Conservation (phyloP, 2,113 vertebrate genomes). For the Chroicocephalus ridibundus region DNA sequence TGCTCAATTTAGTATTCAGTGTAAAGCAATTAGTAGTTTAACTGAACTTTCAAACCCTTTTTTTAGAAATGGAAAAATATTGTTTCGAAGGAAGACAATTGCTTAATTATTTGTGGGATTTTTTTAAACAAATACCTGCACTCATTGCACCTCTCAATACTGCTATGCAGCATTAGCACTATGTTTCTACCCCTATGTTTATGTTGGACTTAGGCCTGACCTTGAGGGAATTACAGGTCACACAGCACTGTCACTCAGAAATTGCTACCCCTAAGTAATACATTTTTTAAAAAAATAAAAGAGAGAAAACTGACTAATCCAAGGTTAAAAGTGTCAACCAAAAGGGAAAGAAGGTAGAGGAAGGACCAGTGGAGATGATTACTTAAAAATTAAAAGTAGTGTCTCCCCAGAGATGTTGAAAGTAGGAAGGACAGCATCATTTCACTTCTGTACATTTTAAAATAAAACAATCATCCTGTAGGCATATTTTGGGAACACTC, state of each 20-base stretch:
- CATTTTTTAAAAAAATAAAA: neutral
- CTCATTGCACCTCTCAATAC: fast-evolving
- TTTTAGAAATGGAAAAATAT: neutral
- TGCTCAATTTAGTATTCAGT: neutral
- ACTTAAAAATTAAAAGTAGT: neutral
- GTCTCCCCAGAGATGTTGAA: neutral
- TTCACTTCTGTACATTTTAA: neutral
- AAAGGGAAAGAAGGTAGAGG: neutral
- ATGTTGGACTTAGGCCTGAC: neutral
- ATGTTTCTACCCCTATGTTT: neutral
- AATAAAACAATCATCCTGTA: neutral
- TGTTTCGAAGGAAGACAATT: neutral
- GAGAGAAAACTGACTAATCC: neutral
- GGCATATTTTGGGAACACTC: neutral
- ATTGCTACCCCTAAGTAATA: neutral
- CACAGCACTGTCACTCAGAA: neutral
- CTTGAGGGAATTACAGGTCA: neutral
- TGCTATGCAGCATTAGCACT: neutral
- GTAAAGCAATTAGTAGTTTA: neutral
- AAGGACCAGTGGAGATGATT: neutral
- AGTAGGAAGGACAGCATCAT: neutral
- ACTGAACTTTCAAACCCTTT: neutral
- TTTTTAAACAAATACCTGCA: neutral
- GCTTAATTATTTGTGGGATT: neutral
- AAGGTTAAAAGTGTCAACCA: neutral